Evolutionary conservation across 2,888 invertebrate genomes (phyloP).

Genomic region (Dynastes tityus): DNA sequence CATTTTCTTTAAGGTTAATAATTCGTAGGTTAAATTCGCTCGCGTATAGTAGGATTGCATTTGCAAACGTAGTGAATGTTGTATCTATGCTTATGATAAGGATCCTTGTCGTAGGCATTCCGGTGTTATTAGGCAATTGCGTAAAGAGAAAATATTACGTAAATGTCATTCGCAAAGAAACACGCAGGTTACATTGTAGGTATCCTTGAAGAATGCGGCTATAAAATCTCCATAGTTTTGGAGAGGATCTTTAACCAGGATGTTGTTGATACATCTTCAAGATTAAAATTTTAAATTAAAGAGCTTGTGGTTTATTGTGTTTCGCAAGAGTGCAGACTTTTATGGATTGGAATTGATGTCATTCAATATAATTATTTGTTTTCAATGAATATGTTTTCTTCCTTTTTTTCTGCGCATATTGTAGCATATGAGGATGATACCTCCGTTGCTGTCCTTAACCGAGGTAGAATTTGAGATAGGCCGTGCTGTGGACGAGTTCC

Average conservation of each 20-base stretch:
- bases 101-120: neutral
- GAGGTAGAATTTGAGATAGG: too few relatives aligned
- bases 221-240: neutral
- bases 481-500: too few relatives aligned
- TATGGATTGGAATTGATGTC: too few relatives aligned
- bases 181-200: neutral
- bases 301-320: neutral
- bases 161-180: neutral
- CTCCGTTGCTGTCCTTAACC: too few relatives aligned
- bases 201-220: neutral
- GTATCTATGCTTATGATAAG: neutral
- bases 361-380: too few relatives aligned
- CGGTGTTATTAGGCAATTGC: conserved; percentile 15
- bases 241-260: too few relatives aligned
- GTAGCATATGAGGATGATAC: too few relatives aligned
- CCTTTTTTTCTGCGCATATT: too few relatives aligned
- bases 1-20: neutral
- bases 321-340: neutral
- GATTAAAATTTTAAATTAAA: neutral
- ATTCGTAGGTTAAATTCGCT: conserved; percentile 6
- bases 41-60: neutral
- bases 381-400: too few relatives aligned
- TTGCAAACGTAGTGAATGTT: too few relatives aligned
- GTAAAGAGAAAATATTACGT: conserved; percentile 22
- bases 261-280: too few relatives aligned